These are phyloP conservation scores for Mustelus asterias DNA, from an alignment of 2,113 vertebrate species.

Conservation along the genomic window DNA sequence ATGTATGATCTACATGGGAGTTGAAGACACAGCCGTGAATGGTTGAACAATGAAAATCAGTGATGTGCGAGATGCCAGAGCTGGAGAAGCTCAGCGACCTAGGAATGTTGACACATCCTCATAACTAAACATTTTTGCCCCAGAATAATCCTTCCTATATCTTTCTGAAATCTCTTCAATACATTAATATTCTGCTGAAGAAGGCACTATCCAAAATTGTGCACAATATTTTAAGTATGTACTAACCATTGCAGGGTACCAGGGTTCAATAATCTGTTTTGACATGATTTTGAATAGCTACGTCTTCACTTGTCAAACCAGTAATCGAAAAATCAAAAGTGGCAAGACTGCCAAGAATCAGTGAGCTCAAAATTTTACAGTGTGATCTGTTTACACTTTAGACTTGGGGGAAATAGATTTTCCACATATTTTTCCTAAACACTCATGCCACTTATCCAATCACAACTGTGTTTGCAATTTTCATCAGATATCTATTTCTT, in stretches of 20 bases:
- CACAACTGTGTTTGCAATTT: not conserved
- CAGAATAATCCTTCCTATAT: not conserved
- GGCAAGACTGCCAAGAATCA: not conserved
- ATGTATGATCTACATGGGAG: not conserved
- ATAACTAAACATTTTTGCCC: not conserved
- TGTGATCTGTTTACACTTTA: not conserved
- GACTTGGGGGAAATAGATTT: not conserved
- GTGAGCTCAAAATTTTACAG: not conserved
- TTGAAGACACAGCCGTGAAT: not conserved
- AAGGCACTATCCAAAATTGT: not conserved
- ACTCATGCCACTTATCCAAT: not conserved
- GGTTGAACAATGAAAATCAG: not conserved
- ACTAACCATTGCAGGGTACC: not conserved
- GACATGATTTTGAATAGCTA: not conserved
- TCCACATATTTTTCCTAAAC: not conserved
- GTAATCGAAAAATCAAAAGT: not conserved
- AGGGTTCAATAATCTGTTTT: not conserved
- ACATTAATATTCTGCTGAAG: not conserved
- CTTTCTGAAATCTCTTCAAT: not conserved
- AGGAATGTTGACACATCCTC: not conserved
- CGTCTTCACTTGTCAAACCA: not conserved
- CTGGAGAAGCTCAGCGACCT: not conserved
- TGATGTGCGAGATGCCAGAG: not conserved
- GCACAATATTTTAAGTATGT: not conserved
- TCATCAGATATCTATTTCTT: not conserved